Conservation (phyloP, 2,113 vertebrate species). For the Lamprologus tigripictilis region DNA sequence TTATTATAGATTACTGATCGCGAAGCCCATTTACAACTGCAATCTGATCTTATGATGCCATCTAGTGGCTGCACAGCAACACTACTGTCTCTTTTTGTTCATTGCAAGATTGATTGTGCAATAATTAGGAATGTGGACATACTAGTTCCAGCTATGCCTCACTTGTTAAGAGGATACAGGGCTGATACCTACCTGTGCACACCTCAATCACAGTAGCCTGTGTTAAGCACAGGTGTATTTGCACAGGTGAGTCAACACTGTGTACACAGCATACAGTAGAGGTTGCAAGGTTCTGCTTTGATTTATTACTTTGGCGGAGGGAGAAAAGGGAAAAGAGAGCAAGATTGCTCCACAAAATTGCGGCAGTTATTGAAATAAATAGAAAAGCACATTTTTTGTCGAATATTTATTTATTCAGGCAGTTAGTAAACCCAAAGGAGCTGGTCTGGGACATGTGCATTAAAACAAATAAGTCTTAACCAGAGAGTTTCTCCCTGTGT, state of each 20-base stretch:
- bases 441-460: not conserved
- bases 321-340: not conserved
- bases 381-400: rapidly evolving
- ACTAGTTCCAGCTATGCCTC: not conserved
- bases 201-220: not conserved
- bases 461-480: not conserved
- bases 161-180: not conserved
- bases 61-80: not conserved
- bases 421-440: not conserved
- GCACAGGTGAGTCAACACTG: not conserved
- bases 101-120: not conserved
- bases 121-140: not conserved
- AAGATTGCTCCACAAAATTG: not conserved
- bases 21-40: not conserved
- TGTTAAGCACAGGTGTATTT: not conserved
- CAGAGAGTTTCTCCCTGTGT: not conserved
- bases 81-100: not conserved
- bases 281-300: not conserved
- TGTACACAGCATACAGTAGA: rapidly evolving
- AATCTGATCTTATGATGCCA: not conserved
- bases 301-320: not conserved
- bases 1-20: not conserved
- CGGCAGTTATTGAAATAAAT: not conserved
- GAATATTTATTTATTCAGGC: not conserved
- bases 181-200: not conserved